Evolutionary conservation across 2,888 invertebrate genomes (phyloP), one percentile per base, ranked within the genome.

Genomic region (Xylophagus ater): DNA sequence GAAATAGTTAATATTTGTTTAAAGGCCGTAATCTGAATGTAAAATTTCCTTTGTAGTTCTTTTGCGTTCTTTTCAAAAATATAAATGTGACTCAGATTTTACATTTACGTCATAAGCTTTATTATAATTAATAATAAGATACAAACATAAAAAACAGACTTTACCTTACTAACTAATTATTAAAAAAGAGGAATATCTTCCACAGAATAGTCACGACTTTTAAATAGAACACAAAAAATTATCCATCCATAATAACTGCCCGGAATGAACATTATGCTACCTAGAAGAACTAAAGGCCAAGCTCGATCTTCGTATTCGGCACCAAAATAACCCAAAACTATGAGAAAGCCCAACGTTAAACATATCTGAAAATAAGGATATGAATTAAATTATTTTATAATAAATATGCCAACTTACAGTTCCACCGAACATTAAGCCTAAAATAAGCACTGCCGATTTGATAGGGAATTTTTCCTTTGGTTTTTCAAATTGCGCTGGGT

Each of bases 181-280:
- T 19, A 37, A 12, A 40, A 21, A 4, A 17, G n/a, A 4, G 89
- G 89, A 64, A 89, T 89, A 62, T 90, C 89, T 53, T 83, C 78
- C 61, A 81, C 89, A 32, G 84, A 84, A 60, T 81, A 90, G 2
- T 88, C 88, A 36, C 81, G 80, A 55, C 82, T 81, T 55, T 84
- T 77, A 51, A 80, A 78, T 60, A 78, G 87, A 1, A 89, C 89
- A 65, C 79, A 82, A 58, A 81, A 81, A 21, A 88, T 88, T 57
- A 90, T 82, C 51, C 85, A 73, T 36, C 87, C 76, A 58, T 90
- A 89, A 64, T 90, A 90, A 37, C 82, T 81, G 32, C 89, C 90
- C 2, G 90, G 90, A 48, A 90, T 77, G 56, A 92, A 89, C 85
- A 89, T 87, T 20, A 92, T 70, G 13, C 73, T 67, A 24, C 89